Evolutionary conservation across 2,113 vertebrate genomes (phyloP).

Genomic region (Mormoops blainvillei): DNA sequence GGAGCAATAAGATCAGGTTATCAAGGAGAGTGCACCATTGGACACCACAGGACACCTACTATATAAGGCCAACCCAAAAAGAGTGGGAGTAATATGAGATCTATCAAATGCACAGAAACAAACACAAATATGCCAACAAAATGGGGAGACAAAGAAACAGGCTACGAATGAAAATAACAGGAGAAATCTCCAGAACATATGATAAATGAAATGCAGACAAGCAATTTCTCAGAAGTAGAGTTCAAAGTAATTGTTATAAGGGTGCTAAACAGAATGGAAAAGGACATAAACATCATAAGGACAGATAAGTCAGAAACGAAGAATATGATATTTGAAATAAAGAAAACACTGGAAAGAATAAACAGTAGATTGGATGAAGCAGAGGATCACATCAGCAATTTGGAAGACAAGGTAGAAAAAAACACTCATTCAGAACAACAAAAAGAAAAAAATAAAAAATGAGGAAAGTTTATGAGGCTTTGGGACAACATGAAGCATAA

Average conservation of each 20-base stretch:
- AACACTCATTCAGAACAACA: no score
- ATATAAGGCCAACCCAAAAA: not conserved
- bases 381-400: no score
- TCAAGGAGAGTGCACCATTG: not conserved
- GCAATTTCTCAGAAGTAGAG: not conserved
- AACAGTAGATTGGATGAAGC: no score
- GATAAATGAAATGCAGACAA: not conserved
- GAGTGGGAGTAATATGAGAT: not conserved
- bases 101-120: not conserved
- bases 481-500: no score
- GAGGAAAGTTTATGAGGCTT: no score
- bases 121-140: not conserved
- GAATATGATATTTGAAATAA: not conserved
- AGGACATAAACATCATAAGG: not conserved
- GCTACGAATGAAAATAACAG: not conserved
- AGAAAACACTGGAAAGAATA: not conserved
- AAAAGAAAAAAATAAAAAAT: no score
- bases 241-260: not conserved
- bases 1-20: not conserved
- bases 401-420: no score
- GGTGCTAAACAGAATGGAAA: not conserved
- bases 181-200: not conserved
- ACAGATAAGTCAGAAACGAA: not conserved
- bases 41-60: not conserved
- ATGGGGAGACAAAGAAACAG: not conserved